phyloP scores from a whole-genome alignment of 1,140 invertebrate species.

The Dufourea novaeangliae region DNA sequence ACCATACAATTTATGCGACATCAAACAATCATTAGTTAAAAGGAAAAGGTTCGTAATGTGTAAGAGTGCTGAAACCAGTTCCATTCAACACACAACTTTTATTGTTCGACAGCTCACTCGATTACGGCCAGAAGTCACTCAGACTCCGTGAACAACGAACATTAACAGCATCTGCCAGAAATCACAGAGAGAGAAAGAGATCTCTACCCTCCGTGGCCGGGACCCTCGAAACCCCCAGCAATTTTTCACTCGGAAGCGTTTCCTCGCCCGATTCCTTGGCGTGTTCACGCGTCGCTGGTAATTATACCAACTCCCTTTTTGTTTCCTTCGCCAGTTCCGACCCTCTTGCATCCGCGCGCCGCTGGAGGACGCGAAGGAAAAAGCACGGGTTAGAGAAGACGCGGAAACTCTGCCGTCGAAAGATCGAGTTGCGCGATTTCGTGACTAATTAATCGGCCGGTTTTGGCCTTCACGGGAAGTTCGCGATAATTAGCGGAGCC shows the following conservation, averaged over 20 bases:
- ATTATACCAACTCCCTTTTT: conserved; percentile 2
- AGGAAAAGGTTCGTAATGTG: too few relatives aligned
- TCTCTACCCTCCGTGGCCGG: background rate
- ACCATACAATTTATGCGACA: too few relatives aligned
- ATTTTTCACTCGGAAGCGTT: background rate
- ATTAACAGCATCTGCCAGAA: background rate
- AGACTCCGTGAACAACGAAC: background rate
- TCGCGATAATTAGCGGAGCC: conserved; percentile 24
- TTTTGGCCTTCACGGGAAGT: background rate
- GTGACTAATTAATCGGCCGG: conserved; percentile 24
- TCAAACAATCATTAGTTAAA: too few relatives aligned
- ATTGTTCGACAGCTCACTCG: background rate
- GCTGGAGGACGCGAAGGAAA: background rate
- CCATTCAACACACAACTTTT: background rate
- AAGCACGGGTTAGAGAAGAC: background rate
- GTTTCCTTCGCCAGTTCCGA: background rate
- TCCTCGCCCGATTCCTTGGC: background rate
- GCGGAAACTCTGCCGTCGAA: background rate
- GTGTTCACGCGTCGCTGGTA: conserved; percentile 8
- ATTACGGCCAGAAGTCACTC: background rate
- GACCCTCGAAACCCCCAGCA: background rate
- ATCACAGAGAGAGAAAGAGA: background rate
- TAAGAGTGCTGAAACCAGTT: too few relatives aligned
- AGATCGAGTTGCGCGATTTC: conserved; percentile 13
- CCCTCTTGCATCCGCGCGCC: too few relatives aligned